Base-by-base conservation (phyloP, 2,888 invertebrate genomes). In the Conchocele bisecta region DNA sequence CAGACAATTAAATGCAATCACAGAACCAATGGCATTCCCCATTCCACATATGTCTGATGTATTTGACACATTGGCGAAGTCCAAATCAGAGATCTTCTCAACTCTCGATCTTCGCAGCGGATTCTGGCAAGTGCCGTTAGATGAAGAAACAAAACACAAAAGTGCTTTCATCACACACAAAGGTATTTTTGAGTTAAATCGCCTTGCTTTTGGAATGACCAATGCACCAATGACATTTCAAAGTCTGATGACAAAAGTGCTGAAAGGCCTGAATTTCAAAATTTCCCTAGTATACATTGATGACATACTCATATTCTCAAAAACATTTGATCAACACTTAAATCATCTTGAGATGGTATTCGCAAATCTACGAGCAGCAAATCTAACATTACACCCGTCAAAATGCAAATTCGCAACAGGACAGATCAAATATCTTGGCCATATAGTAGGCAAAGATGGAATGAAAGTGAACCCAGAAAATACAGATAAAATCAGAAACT, bases 241-340 rank as follows among this genome's bases (percentile, higher is more conserved):
- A 22, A 37, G 57, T 24, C 13, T 72, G n/a, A 66, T 72, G 72
- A 24, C 51, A 1, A 60, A 65, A 31, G 58, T 72, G 1, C 56
- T 72, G 7, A 60, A 57, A 44, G 33, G 35, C 20, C n/a, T n/a
- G n/a, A n/a, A n/a, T n/a, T n/a, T n/a, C n/a, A n/a, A n/a, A 63
- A 60, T 42, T n/a, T 65, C 58, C 9, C 44, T 80, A 9, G 66
- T 75, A 3, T 81, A 81, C 39, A 57, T 78, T 13, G 83, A 81
- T 59, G 77, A 82, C 39, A 48, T 81, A 1, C 41, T 75, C 9
- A 58, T 75, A 17, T 78, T 71, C 39, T 65, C 59, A n/a, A 33
- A 65, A 13, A 42, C 42, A 22, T 68, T 82, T 39, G 48, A 66
- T 2, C 39, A 68, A 26, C 78, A 74, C 48, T 42, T 79, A 13